These are phyloP conservation scores for Embiotoca jacksoni DNA, from an alignment of 2,113 vertebrate species.

Conservation along the genomic window DNA sequence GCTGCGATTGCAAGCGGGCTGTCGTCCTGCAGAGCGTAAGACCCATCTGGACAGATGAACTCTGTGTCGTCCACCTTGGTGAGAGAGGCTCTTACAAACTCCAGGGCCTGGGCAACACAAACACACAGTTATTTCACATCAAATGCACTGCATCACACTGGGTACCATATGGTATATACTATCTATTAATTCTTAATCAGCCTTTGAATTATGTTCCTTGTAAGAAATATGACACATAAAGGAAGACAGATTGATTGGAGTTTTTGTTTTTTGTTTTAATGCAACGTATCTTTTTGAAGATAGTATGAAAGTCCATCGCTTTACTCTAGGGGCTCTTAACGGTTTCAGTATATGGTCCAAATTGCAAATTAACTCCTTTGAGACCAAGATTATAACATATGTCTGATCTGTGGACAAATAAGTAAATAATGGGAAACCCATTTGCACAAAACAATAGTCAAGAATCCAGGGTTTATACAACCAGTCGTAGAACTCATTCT, in stretches of 20 bases:
- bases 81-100: conserved; percentile 97
- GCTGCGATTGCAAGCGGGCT: conserved; percentile 94
- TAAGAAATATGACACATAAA: conserved; percentile 16
- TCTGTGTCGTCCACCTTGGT: conserved; percentile 99
- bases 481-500: conserved; percentile 36
- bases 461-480: conserved; percentile 33
- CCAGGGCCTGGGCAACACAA: conserved; percentile 85
- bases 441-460: conserved; percentile 11
- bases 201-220: conserved; percentile 13
- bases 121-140: conserved; percentile 1
- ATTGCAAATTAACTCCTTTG: conserved; percentile 32
- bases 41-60: conserved; percentile 98
- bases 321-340: conserved; percentile 7
- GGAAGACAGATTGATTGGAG: not conserved
- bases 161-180: conserved; percentile 3
- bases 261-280: conserved; percentile 4
- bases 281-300: conserved; percentile 27
- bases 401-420: conserved; percentile 27
- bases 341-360: conserved; percentile 35
- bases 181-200: conserved; percentile 33
- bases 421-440: conserved; percentile 12
- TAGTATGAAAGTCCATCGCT: conserved; percentile 14
- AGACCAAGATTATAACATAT: conserved; percentile 32
- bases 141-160: not conserved
- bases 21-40: conserved; percentile 95